Evolutionary conservation across 2,113 vertebrate species (phyloP), one percentile per base, ranked within the genome.

Genomic region (Felis catus): DNA sequence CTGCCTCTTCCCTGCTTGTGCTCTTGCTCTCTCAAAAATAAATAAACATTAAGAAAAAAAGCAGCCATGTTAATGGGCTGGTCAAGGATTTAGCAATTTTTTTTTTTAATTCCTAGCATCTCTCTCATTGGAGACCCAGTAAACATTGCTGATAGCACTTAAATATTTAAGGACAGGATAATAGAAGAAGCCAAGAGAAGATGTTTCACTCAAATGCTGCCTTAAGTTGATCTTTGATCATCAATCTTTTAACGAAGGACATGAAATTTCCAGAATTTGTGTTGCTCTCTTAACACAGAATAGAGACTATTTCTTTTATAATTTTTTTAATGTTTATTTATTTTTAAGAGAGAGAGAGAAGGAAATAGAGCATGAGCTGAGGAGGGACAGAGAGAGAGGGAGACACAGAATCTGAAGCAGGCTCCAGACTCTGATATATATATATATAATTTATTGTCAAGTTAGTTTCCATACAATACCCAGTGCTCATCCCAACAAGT

Each of bases 191-290:
- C 1, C 7, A 94, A 87, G 63, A 45, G 5, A 25, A 29, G 39
- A 84, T 68, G 36, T 76, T 90, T 70, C 6, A 87, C n/a, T 80
- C 11, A 83, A 66, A 80, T 76, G 1, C 55, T 74, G 31, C 79
- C 58, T 94, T 74, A 89, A 96, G 25, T 71, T 80, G 33, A 58
- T 94, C 21, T 45, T 45, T 45, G 45, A 45, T 45, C 45, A 45
- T 45, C 45, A 45, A 45, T 45, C 45, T 76, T 58, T 95, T 92
- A 94, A 53, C 58, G 25, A 86, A 45, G 21, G 5, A 74, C 4
- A 95, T 93, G 58, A 76, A 23, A 41, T 84, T 92, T 84, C 11
- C n/a, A 71, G 45, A 79, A 55, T 87, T 95, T 81, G 14, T 84
- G 13, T 74, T 71, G 13, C 84, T 94, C 5, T 82, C 23, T 65